These are phyloP conservation scores for Caenorhabditis sp. DNA, from an alignment of 2,888 invertebrate species.

Conservation along the genomic window DNA sequence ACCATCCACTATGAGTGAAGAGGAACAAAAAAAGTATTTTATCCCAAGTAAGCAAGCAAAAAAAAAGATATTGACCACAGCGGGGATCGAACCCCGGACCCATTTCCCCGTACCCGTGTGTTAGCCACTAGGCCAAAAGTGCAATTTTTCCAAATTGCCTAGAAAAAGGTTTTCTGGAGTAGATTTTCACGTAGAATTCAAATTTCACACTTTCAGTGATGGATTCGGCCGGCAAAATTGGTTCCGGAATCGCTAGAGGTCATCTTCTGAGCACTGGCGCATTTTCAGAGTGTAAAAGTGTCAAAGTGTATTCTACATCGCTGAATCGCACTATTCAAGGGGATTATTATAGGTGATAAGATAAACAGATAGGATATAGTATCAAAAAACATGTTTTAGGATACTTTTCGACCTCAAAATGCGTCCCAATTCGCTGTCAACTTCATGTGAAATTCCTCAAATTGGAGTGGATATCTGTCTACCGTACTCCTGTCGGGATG, in stretches of 20 bases:
- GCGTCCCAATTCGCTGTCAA: slow-evolving; percentile 30
- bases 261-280: slow-evolving; percentile 52
- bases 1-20: slow-evolving; percentile 43
- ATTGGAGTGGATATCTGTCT: slow-evolving; percentile 62
- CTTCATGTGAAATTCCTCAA: slow-evolving; percentile 48
- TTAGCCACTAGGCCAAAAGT: neutral
- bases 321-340: slow-evolving; percentile 45
- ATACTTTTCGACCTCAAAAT: slow-evolving; percentile 57
- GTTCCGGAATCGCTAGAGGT: slow-evolving; percentile 63
- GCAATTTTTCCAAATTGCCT: neutral
- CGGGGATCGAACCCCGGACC: too few relatives aligned
- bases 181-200: neutral
- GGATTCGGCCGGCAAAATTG: slow-evolving; percentile 68
- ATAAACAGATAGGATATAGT: too few relatives aligned
- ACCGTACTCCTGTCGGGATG: slow-evolving; percentile 51
- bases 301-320: slow-evolving; percentile 51
- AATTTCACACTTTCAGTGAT: slow-evolving; percentile 59
- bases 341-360: slow-evolving; percentile 42
- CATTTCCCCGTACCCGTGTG: too few relatives aligned
- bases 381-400: slow-evolving; percentile 20
- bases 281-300: slow-evolving; percentile 49
- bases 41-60: slow-evolving; percentile 46
- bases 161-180: neutral
- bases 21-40: slow-evolving; percentile 46
- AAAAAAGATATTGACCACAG: neutral